These are phyloP conservation scores for Melanostoma scalare DNA, from an alignment of 2,888 invertebrate species.

Conservation along the genomic window DNA sequence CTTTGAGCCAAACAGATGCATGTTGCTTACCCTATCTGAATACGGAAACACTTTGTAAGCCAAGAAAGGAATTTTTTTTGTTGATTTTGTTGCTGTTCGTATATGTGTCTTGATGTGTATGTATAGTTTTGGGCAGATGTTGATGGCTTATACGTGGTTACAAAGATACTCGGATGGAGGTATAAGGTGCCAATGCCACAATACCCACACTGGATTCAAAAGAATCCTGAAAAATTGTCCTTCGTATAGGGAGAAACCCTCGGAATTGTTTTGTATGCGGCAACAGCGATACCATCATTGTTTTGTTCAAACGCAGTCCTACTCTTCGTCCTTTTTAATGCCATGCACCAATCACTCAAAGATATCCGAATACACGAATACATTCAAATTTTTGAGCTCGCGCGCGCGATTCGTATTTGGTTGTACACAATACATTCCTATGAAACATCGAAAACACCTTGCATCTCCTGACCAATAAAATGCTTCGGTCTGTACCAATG, in stretches of 20 bases:
- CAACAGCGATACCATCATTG: conserved; percentile 32
- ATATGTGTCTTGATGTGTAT: conserved; percentile 38
- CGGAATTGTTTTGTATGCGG: neutral
- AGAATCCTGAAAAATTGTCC: conserved; percentile 71
- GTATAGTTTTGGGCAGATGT: conserved; percentile 62
- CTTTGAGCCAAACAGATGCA: conserved; percentile 73
- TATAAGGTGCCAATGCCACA: conserved; percentile 36
- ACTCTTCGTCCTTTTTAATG: conserved; percentile 56
- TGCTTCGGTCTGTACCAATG: conserved; percentile 6
- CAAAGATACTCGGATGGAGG: conserved; percentile 38
- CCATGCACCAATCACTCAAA: conserved; percentile 69
- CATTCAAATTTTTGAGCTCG: conserved; percentile 43
- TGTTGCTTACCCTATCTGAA: conserved; percentile 68
- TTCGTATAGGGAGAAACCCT: conserved; percentile 42
- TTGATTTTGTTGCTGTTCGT: conserved; percentile 3
- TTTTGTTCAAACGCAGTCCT: conserved; percentile 41
- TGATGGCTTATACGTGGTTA: conserved; percentile 38
- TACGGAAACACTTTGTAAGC: conserved; percentile 71
- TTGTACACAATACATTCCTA: conserved; percentile 17
- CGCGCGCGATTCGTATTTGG: conserved; percentile 27
- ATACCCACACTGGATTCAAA: conserved; percentile 24
- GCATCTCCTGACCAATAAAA: conserved; percentile 61
- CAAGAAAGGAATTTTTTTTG: conserved; percentile 52
- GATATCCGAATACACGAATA: conserved; percentile 23
- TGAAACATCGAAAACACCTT: conserved; percentile 63